phyloP scores from a whole-genome alignment of 2,113 vertebrate species.

The Malurus elegans region DNA sequence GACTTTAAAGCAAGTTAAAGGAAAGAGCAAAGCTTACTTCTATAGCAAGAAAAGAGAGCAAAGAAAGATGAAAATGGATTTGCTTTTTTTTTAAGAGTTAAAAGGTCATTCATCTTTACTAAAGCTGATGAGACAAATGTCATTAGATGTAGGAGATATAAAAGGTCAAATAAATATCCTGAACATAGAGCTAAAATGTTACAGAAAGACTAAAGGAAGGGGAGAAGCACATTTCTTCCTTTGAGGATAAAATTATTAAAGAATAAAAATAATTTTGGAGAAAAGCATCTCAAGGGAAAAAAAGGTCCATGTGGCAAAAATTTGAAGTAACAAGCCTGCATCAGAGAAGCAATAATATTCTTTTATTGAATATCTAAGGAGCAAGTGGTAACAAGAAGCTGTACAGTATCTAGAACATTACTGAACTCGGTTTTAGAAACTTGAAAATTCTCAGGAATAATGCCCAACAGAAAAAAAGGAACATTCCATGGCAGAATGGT shows the following conservation, averaged over 20 bases:
- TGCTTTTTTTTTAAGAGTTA: background rate
- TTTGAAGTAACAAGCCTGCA: background rate
- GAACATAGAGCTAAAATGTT: slow-evolving; percentile 58
- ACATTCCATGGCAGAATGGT: background rate
- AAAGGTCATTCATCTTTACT: slow-evolving; percentile 67
- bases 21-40: background rate
- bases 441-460: background rate
- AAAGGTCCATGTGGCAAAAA: background rate
- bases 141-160: slow-evolving; percentile 51
- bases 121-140: slow-evolving; percentile 66
- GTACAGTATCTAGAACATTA: background rate
- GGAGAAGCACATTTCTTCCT: background rate
- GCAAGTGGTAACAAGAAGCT: background rate
- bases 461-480: background rate
- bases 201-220: slow-evolving; percentile 32
- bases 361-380: background rate
- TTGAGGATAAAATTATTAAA: slow-evolving; percentile 37
- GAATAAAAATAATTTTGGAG: background rate
- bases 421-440: background rate
- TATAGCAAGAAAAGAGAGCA: background rate
- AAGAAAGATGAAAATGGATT: slow-evolving; percentile 26
- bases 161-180: slow-evolving; percentile 70
- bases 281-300: background rate
- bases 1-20: background rate
- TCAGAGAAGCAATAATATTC: background rate